Base-by-base conservation (phyloP, 2,113 vertebrate genomes). In the Orientallactaga bullata region DNA sequence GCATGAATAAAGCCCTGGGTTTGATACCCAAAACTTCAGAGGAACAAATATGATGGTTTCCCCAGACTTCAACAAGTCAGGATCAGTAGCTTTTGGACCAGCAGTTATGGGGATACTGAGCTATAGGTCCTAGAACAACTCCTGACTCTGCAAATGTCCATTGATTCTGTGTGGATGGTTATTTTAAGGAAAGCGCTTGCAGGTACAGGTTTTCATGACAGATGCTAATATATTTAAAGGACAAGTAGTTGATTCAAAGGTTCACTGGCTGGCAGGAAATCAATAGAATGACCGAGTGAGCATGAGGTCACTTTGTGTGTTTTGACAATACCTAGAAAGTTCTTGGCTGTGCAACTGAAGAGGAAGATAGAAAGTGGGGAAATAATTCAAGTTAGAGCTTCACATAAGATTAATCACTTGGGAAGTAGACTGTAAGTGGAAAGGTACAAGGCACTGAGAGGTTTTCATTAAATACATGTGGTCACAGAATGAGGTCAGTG, bases 401-500 rank as follows among this genome's bases (percentile, higher is more conserved):
- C 58, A 82, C 3, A 0, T 73, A 32, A 73, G 77, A 91, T 51
- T 58, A 73, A 80, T 77, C 72, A 68, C 26, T 65, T 72, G 82
- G 73, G n/a, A 93, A 91, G 51, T 37, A 63, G 69, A 88, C 69
- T 47, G 3, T 63, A 85, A 90, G 89, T 42, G 65, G 63, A 85
- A 92, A 88, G 51, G 85, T 35, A 65, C 1, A 55, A 21, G 39
- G 63, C 30, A 35, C 20, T 68, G 24, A 89, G 60, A 37, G 26
- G 84, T 76, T 94, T 39, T 58, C 89, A 80, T 18, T 39, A 61
- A 92, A 84, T 37, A 66, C 20, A 58, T 13, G 76, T 37, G 76
- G 63, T 85, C 90, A 65, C 16, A n/a, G 79, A 65, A 81, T 85
- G 85, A 94, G 39, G 89, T 78, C 85, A 90, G 85, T 30, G 58